These are phyloP conservation scores for Crocidura indochinensis DNA, from an alignment of 2,797 vertebrate genomes.

Conservation along the genomic window DNA sequence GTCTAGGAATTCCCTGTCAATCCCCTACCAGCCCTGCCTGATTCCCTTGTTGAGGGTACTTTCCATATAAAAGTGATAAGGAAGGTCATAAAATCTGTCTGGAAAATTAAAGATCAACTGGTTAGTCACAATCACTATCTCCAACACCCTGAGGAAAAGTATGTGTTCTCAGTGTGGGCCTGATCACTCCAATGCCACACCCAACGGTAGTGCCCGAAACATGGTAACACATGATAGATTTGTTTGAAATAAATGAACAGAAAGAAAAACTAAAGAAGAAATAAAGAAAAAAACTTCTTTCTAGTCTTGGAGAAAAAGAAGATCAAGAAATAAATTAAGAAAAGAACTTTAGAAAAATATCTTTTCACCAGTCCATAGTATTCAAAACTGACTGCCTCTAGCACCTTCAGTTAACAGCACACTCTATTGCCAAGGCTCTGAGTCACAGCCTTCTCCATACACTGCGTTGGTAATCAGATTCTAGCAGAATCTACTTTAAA, in stretches of 20 bases:
- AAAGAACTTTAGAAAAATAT: neutral
- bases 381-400: conserved; percentile 25
- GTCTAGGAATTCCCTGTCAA: neutral
- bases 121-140: neutral
- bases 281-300: no score
- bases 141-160: no score
- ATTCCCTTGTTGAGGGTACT: neutral
- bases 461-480: conserved; percentile 87
- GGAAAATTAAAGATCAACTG: neutral
- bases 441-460: conserved; percentile 81
- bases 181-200: neutral
- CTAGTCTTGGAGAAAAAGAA: no score
- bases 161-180: neutral
- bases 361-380: neutral
- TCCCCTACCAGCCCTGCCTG: fast-evolving
- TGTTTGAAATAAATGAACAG: no score
- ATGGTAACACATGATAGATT: no score
- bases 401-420: conserved; percentile 26
- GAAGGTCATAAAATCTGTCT: neutral
- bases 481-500: conserved; percentile 88
- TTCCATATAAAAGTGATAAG: neutral
- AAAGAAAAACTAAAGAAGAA: no score
- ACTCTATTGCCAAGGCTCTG: conserved; percentile 77
- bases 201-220: no score
- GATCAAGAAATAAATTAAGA: neutral